Base-by-base conservation (phyloP, 2,797 vertebrate species). In the Mycteria americana region DNA sequence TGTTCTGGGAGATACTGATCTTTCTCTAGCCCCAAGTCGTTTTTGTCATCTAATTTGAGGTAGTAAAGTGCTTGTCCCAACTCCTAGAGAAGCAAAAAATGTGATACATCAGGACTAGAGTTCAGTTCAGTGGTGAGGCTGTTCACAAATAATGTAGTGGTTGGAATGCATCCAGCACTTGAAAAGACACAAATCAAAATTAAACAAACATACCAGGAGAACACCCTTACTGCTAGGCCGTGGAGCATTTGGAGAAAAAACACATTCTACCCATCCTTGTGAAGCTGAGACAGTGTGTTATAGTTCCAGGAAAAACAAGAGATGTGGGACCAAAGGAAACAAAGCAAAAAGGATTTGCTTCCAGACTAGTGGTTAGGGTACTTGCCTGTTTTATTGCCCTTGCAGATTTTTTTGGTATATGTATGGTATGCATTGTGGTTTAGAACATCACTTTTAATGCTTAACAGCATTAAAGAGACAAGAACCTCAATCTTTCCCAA, bases 211-310 rank as follows among this genome's bases (percentile, higher is more conserved):
- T 75, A 70, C 17, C 15, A 74, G 62, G 72, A 87, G 46, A 93
- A 85, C 68, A 80, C 39, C 63, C 60, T 79, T 86, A 37, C 65
- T 24, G 25, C 14, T 53, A 43, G 51, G 35, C 43, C 3, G 1
- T 65, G 31, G 53, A n/a, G 16, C 95, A 7, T 95, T 95, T 95
- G 70, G 43, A 92, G 59, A 95, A 76, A 83, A 93, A 88, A 93
- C 64, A 85, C 9, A 7, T 85, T 88, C 51, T 77, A 4, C 28
- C 23, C 25, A 64, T 89, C 72, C 8, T 64, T 67, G 28, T 51
- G 76, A 86, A 68, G 56, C 65, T 82, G 63, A 75, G 51, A 48
- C 35, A 39, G 33, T 62, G 19, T 60, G 17, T 45, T 88, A 16
- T 33, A 41, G 12, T 83, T 64, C 19, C 11, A 91, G 62, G 62